A percentile compares a stretch with the other conserved stretches of the same genome.
These are phyloP conservation scores for Plecturocebus donacophilus DNA, from an alignment of 2,113 vertebrate species.

Conservation along the genomic window DNA sequence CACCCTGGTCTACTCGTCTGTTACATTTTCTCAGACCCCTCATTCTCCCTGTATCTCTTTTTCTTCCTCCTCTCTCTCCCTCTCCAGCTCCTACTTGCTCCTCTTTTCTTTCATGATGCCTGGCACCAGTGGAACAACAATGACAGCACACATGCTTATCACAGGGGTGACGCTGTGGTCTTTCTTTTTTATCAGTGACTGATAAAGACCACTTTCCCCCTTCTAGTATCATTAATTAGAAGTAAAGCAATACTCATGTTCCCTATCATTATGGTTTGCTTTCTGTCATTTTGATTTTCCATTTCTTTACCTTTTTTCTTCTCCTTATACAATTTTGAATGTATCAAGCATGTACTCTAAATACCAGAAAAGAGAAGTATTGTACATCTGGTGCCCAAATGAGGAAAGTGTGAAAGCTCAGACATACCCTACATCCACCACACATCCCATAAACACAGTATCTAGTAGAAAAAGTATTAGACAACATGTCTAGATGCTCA, in stretches of 20 bases:
- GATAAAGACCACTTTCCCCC: not conserved
- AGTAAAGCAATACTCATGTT: not conserved
- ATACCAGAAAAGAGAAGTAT: not conserved
- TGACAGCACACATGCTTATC: not conserved
- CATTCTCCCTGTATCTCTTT: not conserved
- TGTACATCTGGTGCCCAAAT: not conserved
- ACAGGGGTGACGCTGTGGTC: not conserved
- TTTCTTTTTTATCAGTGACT: not conserved
- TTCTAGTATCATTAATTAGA: not conserved
- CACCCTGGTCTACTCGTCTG: not conserved
- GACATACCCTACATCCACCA: not conserved
- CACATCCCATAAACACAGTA: fast-evolving
- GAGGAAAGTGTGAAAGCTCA: not conserved
- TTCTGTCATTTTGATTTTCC: not conserved
- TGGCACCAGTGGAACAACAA: not conserved
- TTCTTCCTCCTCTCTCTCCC: not conserved
- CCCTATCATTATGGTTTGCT: not conserved
- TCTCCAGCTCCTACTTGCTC: not conserved
- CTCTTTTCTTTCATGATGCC: not conserved
- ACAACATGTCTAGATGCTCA: not conserved
- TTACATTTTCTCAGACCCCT: not conserved
- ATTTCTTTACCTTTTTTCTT: not conserved
- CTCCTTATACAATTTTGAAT: not conserved
- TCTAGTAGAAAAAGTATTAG: not conserved
- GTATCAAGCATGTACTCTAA: not conserved